phyloP scores from a whole-genome alignment of 2,888 invertebrate genomes.

The Urechis unicinctus region DNA sequence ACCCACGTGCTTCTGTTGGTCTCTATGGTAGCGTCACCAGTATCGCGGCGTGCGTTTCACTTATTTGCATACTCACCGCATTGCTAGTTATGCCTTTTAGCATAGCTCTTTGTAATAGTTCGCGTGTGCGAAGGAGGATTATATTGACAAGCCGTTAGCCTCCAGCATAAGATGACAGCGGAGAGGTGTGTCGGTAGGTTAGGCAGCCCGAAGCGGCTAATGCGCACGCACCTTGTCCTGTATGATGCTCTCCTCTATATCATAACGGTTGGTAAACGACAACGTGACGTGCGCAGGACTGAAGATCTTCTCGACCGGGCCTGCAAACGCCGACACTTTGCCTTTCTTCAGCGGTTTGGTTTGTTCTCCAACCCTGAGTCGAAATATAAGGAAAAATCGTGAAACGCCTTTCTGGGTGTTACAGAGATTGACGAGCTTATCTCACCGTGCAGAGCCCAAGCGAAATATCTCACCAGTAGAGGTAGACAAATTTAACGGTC shows the following conservation, averaged over 20 bases:
- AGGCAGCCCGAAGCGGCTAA: no score
- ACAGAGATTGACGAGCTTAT: not conserved
- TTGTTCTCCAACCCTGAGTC: conserved; percentile 35
- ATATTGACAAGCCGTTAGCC: no score
- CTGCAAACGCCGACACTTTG: conserved; percentile 44
- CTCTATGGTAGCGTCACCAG: no score
- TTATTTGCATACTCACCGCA: no score
- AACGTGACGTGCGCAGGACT: conserved; percentile 41
- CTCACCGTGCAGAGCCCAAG: not conserved
- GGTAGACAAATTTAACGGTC: conserved; percentile 47
- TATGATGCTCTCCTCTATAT: conserved; percentile 34
- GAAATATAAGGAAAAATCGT: not conserved
- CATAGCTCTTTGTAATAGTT: no score
- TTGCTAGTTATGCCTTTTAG: no score
- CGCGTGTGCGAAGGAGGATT: no score
- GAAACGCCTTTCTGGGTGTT: no score
- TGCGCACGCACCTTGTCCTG: conserved; percentile 38
- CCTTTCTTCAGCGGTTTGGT: conserved; percentile 45
- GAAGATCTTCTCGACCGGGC: conserved; percentile 35
- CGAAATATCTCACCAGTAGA: conserved; percentile 45
- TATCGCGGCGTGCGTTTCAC: no score
- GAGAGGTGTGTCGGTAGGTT: no score
- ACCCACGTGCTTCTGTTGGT: no score
- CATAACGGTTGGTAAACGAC: conserved; percentile 32
- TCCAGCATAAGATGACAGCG: no score